Percentiles rank a stretch among this genome's conserved stretches.
Evolutionary conservation across 2,113 vertebrate species (phyloP).

Genomic region (Solea solea): DNA sequence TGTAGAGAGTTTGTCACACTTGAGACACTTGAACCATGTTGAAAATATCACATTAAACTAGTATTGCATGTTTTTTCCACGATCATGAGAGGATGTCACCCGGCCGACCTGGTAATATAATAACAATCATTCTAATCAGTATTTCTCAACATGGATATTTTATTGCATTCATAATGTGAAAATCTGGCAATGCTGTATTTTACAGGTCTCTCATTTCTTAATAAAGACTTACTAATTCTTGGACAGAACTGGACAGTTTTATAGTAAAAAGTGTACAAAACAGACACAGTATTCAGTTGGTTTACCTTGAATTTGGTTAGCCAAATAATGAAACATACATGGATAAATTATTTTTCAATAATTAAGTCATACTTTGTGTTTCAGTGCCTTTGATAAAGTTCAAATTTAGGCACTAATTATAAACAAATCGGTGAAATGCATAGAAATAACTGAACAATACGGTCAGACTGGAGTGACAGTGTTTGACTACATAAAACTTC

Average conservation of each 20-base stretch:
- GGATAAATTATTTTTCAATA: background rate
- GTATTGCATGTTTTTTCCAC: slow-evolving; percentile 35
- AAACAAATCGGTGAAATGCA: background rate
- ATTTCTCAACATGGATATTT: background rate
- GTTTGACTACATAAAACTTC: slow-evolving; percentile 30
- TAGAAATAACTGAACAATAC: slow-evolving; percentile 12
- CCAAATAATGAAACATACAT: background rate
- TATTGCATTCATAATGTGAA: slow-evolving; percentile 20
- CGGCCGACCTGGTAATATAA: slow-evolving; percentile 36
- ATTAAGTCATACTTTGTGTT: background rate
- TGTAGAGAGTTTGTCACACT: slow-evolving; percentile 10
- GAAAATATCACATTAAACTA: slow-evolving; percentile 23
- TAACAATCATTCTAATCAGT: slow-evolving; percentile 28
- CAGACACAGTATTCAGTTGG: background rate
- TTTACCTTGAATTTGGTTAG: background rate
- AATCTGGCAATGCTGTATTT: slow-evolving; percentile 14
- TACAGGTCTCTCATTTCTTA: slow-evolving; percentile 11
- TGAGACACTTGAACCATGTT: slow-evolving; percentile 26
- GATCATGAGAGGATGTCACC: slow-evolving; percentile 47
- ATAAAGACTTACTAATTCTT: background rate
- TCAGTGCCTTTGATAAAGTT: background rate
- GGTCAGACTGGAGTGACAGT: slow-evolving; percentile 18
- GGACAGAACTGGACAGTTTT: background rate
- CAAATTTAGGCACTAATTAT: slow-evolving; percentile 4
- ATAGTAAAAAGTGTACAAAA: background rate